Percentiles rank a stretch among this genome's conserved stretches.
These are phyloP conservation scores for Polypterus bichir DNA, from an alignment of 2,113 vertebrate genomes.

Conservation along the genomic window DNA sequence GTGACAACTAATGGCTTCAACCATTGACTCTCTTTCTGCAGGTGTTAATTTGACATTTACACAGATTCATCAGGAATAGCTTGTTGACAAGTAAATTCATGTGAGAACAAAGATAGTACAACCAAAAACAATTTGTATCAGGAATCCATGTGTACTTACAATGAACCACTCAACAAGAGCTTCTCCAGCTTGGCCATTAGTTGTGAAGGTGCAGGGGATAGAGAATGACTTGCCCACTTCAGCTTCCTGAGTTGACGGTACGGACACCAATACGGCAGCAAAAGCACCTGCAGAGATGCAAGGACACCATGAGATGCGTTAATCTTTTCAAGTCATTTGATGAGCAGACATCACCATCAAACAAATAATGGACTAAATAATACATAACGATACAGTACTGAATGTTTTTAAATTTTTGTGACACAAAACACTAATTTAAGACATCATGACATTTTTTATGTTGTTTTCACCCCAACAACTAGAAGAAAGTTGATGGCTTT, in stretches of 20 bases:
- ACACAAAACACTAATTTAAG: too few species aligned
- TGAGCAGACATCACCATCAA: too few species aligned
- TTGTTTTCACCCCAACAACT: too few species aligned
- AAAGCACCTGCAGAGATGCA: conserved; percentile 41
- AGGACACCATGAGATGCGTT: too few species aligned
- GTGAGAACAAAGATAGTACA: not conserved
- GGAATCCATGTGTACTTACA: conserved; percentile 45
- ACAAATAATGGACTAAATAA: too few species aligned
- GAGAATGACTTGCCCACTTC: conserved; percentile 32
- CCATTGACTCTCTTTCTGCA: not conserved
- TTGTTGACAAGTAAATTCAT: not conserved
- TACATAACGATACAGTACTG: too few species aligned
- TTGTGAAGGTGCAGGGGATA: conserved; percentile 44
- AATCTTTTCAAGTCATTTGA: too few species aligned
- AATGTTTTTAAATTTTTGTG: too few species aligned
- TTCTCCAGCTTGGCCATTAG: not conserved
- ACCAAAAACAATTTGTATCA: accelerated
- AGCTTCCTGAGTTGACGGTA: conserved; percentile 42
- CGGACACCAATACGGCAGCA: conserved; percentile 31
- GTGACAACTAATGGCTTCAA: not conserved
- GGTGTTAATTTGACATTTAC: not conserved
- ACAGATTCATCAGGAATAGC: not conserved
- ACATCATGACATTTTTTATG: too few species aligned
- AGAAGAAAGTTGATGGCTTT: too few species aligned
- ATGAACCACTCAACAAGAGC: conserved; percentile 57